Evolutionary conservation across 2,888 invertebrate genomes (phyloP), one percentile per base, ranked within the genome.

Genomic region (Synanthedon formicaeformis): DNA sequence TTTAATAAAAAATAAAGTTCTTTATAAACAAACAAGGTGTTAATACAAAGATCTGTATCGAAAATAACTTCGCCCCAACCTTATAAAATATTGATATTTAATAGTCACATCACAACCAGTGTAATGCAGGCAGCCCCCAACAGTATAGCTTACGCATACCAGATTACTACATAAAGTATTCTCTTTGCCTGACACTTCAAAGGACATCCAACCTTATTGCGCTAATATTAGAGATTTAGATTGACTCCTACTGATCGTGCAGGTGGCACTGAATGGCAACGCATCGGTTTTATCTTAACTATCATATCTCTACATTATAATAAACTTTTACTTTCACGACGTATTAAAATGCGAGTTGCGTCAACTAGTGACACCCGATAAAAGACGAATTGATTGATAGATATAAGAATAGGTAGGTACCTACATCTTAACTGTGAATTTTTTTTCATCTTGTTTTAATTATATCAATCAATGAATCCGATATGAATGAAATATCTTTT

Each of bases 1-100:
- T 69, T 64, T 65, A 62, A 66, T 68, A 69, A 71, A 67, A 62
- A 62, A 66, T 67, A 68, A 71, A 67, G 63, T 59, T 62, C 64
- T 63, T 70, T 49, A 70, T 75, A 81, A 79, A 81, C 74, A 81
- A 82, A 86, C 85, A 84, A 85, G 84, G 86, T 83, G 87, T 86
- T 86, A 81, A 83, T 78, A 73, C 66, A 59, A 58, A 58, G 87
- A 86, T 85, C 81, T 70, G 64, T 58, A 86, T 86, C 84, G 56
- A 64, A 69, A 77, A 74, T 73, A 75, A 67, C 71, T 76, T 69
- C 63, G 12, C 50, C 73, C 77, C 71, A 76, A 69, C 65, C 66
- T 71, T 76, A 78, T 83, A 81, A 85, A 81, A 83, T 86, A 87
- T 86, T 81, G 81, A 83, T 82, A 78, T 80, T 82, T 82, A 79